Percentiles rank a stretch among this genome's conserved stretches.
Evolutionary conservation across 2,113 vertebrate genomes (phyloP).

Genomic region (Baryphthengus martii): DNA sequence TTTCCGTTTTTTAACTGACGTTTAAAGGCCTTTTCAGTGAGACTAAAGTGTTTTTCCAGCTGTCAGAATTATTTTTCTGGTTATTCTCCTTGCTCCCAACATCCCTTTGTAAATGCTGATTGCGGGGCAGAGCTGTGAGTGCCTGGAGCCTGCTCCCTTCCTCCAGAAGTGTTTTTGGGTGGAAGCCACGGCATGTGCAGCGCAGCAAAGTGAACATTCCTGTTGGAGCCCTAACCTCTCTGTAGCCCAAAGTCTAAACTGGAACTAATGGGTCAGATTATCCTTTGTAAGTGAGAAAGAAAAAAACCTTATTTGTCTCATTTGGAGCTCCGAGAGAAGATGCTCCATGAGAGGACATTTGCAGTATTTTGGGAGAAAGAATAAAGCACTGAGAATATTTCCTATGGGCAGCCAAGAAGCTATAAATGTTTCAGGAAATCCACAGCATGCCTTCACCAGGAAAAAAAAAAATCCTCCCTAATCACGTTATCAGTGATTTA

Average conservation of each 20-base stretch:
- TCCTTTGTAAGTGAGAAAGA: not conserved
- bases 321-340: not conserved
- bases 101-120: constrained; percentile 34
- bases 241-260: not conserved
- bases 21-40: not conserved
- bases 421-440: not conserved
- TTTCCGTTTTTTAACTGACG: not conserved
- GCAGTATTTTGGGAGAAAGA: not conserved
- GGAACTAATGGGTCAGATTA: not conserved
- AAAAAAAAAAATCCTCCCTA: not conserved
- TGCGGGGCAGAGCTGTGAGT: not conserved
- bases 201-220: not conserved
- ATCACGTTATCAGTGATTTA: constrained; percentile 12
- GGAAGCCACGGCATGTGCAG: not conserved
- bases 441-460: not conserved
- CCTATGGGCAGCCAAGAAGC: not conserved
- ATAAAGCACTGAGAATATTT: not conserved
- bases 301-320: not conserved
- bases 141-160: constrained; percentile 27
- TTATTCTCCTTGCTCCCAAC: not conserved
- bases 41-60: constrained; percentile 39
- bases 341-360: not conserved
- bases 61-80: constrained; percentile 23
- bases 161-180: constrained; percentile 40
- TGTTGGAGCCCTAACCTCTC: not conserved